Percentiles rank a stretch among this genome's conserved stretches.
These are phyloP conservation scores for Gymnocypris eckloni DNA, from an alignment of 2,797 vertebrate species.

Conservation along the genomic window DNA sequence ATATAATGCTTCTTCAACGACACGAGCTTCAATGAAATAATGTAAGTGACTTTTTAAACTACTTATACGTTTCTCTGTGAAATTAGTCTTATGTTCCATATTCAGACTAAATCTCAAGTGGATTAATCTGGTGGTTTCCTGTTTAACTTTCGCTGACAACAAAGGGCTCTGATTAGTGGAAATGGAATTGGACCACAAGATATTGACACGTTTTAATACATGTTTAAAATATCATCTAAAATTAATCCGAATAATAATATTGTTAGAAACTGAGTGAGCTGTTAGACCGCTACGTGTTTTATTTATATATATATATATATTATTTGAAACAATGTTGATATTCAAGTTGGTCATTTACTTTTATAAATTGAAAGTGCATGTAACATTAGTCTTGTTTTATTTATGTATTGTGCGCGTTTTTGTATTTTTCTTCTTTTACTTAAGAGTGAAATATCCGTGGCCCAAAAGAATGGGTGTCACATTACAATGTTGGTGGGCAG, in stretches of 20 bases:
- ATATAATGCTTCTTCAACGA: conserved; percentile 67
- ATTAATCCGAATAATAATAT: not conserved
- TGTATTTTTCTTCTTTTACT: not conserved
- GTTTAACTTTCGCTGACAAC: not conserved
- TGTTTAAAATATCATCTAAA: not conserved
- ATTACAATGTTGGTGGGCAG: conserved; percentile 18
- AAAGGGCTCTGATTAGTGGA: not conserved
- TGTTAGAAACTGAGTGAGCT: not conserved
- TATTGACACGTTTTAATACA: not conserved
- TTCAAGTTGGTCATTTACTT: not conserved
- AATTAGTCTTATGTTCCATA: not conserved
- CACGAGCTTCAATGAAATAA: conserved; percentile 73
- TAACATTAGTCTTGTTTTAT: not conserved
- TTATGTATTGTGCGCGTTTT: not conserved
- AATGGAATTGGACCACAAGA: not conserved
- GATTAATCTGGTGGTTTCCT: not conserved
- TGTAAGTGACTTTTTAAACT: conserved; percentile 70
- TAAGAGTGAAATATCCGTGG: not conserved
- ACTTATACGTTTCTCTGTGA: not conserved
- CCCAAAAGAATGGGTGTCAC: conserved; percentile 6
- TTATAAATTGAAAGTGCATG: not conserved
- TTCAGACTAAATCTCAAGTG: not conserved
- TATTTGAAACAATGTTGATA: not conserved
- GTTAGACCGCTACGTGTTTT: not conserved
- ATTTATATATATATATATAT: too few relatives aligned